Base-by-base conservation (phyloP, 2,113 vertebrate genomes). In the Scalopus aquaticus region DNA sequence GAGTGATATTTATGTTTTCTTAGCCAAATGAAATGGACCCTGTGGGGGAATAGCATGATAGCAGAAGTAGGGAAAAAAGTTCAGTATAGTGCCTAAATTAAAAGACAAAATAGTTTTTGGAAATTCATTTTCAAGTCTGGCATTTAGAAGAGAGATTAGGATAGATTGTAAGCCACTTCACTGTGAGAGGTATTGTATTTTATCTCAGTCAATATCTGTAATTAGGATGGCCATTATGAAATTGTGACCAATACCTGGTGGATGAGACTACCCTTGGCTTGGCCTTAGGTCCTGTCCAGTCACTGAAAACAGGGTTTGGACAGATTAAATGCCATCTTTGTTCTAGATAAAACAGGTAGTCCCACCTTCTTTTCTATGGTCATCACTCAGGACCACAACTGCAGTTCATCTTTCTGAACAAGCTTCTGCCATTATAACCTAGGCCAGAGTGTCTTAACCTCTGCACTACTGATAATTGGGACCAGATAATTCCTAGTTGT, bases 111-210 rank as follows among this genome's bases (percentile, higher is more conserved):
- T 72, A 3, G 0, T 54, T 87, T 70, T 91, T 89, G 58, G 42
- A 49, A 60, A 82, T 67, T 32, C 24, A 78, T 82, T 91, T 96
- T 85, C n/a, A 74, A 78, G 69, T 22, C 39, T 94, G 26, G 20
- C 17, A 8, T 74, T 88, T 87, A 94, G 22, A 58, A 56, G 67
- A 56, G 2, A 74, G 16, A 79, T 76, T 72, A 72, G 35, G 16
- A 70, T 19, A 78, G 70, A 78, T 88, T 78, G 86, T 62, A 92
- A 24, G 69, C 16, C 24, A 15, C 15, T 35, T 95, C 32, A 62
- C n/a, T 90, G n/a, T 32, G n/a, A 81, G 20, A 89, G 16, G 0
- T 72, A 86, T 92, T 97, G 83, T 96, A 51, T 65, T 15, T 74
- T 82, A 22, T 87, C n/a, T 92, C 17, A 69, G 42, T 5, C 56